phyloP scores from a whole-genome alignment of 2,888 invertebrate genomes.

The Mylabris sibirica region DNA sequence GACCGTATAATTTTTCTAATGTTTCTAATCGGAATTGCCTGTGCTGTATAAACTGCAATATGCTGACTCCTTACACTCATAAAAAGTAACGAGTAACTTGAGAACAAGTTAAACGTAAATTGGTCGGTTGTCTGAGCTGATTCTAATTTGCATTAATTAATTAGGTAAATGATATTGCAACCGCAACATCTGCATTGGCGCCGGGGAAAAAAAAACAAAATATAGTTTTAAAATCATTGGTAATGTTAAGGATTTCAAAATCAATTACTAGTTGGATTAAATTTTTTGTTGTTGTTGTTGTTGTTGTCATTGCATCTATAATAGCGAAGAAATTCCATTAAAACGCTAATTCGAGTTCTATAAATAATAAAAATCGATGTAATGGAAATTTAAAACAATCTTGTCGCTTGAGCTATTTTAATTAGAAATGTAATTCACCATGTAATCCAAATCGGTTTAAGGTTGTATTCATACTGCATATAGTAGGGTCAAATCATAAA shows the following conservation, averaged over 20 bases:
- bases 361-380: conserved; percentile 23
- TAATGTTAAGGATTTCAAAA: not conserved
- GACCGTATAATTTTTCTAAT: too few species aligned
- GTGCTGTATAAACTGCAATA: not conserved
- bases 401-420: conserved; percentile 30
- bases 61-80: not conserved
- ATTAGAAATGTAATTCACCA: conserved; percentile 35
- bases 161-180: not conserved
- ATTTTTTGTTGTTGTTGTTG: not conserved
- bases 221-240: not conserved
- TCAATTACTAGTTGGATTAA: not conserved
- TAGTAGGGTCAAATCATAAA: not conserved
- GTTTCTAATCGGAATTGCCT: not conserved
- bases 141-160: not conserved
- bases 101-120: not conserved
- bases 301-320: not conserved
- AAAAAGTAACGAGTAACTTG: conserved; percentile 6
- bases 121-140: not conserved
- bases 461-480: conserved; percentile 3
- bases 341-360: not conserved
- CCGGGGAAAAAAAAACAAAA: not conserved
- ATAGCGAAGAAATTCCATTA: not conserved
- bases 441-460: conserved; percentile 33
- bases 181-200: not conserved
- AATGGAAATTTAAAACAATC: conserved; percentile 25